These are phyloP conservation scores for Eriosoma lanigerum DNA, from an alignment of 1,140 invertebrate species.

Conservation along the genomic window DNA sequence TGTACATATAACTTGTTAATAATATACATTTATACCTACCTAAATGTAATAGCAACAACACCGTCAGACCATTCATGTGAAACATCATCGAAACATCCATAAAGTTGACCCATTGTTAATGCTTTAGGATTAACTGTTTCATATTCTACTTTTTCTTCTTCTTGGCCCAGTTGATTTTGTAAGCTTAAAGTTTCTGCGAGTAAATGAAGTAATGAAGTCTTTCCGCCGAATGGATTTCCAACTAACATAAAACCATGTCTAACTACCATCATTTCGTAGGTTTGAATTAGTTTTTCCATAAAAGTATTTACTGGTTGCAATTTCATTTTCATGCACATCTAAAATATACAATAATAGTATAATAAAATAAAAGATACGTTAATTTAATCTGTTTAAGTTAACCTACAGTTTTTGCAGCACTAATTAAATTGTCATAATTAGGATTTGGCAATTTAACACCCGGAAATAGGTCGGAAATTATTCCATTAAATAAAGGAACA, in stretches of 20 bases:
- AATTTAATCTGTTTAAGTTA: neutral
- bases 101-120: slow-evolving; percentile 88
- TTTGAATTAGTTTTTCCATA: slow-evolving; percentile 73
- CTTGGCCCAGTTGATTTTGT: slow-evolving; percentile 56
- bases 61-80: slow-evolving; percentile 93
- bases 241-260: slow-evolving; percentile 83
- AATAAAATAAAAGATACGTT: neutral
- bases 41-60: slow-evolving; percentile 62
- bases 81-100: slow-evolving; percentile 86
- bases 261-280: slow-evolving; percentile 83
- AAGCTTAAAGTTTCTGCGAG: slow-evolving; percentile 73
- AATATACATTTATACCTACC: too few relatives aligned
- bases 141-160: slow-evolving; percentile 54
- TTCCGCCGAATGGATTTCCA: slow-evolving; percentile 73
- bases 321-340: slow-evolving; percentile 66
- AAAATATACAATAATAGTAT: neutral
- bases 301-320: slow-evolving; percentile 74
- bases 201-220: slow-evolving; percentile 66
- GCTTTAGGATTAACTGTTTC: slow-evolving; percentile 87
- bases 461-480: slow-evolving; percentile 90
- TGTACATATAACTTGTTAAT: too few relatives aligned
- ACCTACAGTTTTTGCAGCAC: slow-evolving; percentile 60
- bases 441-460: slow-evolving; percentile 72
- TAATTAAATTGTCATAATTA: slow-evolving; percentile 70
- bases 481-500: slow-evolving; percentile 88